phyloP scores from a whole-genome alignment of 2,113 vertebrate species.

The Sander vitreus region DNA sequence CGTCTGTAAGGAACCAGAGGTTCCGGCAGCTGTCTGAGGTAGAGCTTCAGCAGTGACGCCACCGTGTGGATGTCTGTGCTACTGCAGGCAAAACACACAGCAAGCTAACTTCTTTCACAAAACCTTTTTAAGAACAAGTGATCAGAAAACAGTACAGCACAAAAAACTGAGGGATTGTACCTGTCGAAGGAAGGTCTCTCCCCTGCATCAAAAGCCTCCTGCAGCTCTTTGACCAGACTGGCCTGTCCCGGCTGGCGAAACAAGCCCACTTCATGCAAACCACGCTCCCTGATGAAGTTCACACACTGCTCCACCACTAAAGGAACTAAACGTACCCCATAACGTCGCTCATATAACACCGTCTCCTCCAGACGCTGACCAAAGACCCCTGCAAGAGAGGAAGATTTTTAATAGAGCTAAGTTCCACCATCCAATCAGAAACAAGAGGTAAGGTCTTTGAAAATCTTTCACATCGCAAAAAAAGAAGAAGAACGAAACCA shows the following conservation, averaged over 20 bases:
- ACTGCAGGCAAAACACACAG: conserved; percentile 64
- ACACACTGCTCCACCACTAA: conserved; percentile 87
- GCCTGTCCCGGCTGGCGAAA: conserved; percentile 85
- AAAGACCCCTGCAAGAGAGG: conserved; percentile 78
- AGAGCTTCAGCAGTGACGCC: conserved; percentile 86
- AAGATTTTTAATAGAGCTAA: background rate
- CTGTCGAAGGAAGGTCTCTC: conserved; percentile 85
- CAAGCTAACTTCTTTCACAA: background rate
- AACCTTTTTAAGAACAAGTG: background rate
- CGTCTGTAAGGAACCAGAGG: conserved; percentile 83
- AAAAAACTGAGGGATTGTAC: conserved; percentile 44
- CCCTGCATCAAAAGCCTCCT: conserved; percentile 84
- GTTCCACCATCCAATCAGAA: background rate
- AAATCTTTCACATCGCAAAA: too few relatives aligned
- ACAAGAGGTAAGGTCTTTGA: background rate
- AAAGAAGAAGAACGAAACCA: background rate
- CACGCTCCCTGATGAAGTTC: conserved; percentile 81
- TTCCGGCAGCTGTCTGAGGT: conserved; percentile 86
- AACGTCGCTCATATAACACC: conserved; percentile 83
- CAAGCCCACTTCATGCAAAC: conserved; percentile 84
- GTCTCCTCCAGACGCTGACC: conserved; percentile 87
- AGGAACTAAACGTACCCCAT: conserved; percentile 82
- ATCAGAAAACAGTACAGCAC: background rate
- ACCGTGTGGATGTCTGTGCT: conserved; percentile 86
- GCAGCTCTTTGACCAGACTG: conserved; percentile 85